A percentile compares a stretch with the other conserved stretches of the same genome.
Evolutionary conservation across 2,888 invertebrate species (phyloP).

Genomic region (Sinotaia quadrata): DNA sequence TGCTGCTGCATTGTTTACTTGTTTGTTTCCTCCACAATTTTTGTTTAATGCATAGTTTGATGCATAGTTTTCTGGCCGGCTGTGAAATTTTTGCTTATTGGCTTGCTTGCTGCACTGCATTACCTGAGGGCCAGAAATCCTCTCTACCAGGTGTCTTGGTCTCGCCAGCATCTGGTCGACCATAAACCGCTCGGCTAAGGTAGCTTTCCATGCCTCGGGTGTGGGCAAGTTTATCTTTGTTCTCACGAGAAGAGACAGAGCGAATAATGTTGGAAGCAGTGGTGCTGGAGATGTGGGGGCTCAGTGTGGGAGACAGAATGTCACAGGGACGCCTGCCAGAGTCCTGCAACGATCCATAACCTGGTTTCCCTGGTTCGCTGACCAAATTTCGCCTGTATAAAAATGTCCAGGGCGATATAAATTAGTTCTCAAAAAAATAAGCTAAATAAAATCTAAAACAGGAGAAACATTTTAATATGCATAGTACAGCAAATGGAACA

Average conservation of each 20-base stretch:
- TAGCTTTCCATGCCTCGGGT: conserved; percentile 7
- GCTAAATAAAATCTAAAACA: too few species aligned
- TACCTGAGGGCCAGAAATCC: too few species aligned
- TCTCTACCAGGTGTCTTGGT: too few species aligned
- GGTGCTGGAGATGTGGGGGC: background rate
- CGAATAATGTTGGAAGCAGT: background rate
- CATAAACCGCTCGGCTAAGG: background rate
- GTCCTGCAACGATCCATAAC: background rate
- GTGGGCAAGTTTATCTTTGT: background rate
- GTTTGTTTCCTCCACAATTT: too few species aligned
- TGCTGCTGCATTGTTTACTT: too few species aligned
- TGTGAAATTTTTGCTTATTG: too few species aligned
- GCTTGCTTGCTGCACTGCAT: too few species aligned
- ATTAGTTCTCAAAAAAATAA: too few species aligned
- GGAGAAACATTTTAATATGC: background rate
- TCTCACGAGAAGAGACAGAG: background rate
- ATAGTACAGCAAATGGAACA: background rate
- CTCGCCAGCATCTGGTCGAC: too few species aligned
- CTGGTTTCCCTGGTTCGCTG: conserved; percentile 14
- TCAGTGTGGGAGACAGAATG: background rate
- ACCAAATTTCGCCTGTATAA: conserved; percentile 7
- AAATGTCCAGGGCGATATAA: background rate
- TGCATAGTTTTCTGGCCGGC: too few species aligned
- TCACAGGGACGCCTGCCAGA: background rate
- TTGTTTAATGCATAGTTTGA: too few species aligned